Conservation (phyloP, 2,113 vertebrate species). For the Eubucco bourcierii region DNA sequence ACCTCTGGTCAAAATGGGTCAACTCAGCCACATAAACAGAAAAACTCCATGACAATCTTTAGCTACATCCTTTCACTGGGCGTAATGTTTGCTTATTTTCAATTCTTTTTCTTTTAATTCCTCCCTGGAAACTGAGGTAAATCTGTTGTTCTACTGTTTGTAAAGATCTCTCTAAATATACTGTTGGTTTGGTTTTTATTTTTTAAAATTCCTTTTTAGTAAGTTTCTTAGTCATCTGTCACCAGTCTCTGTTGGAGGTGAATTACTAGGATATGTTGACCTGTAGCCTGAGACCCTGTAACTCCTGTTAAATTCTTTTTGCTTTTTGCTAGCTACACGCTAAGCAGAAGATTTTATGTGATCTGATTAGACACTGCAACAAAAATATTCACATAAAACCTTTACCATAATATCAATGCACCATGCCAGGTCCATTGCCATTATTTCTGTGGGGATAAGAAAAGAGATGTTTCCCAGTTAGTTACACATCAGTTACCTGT, state of each 20-base stretch:
- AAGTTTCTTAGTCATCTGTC: background rate
- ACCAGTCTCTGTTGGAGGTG: background rate
- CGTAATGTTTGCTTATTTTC: background rate
- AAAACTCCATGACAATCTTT: background rate
- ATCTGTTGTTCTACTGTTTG: accelerated
- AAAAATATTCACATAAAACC: background rate
- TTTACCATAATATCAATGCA: background rate
- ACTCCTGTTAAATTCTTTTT: background rate
- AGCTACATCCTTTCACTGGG: background rate
- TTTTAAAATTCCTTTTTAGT: background rate
- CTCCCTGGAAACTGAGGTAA: background rate
- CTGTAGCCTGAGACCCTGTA: background rate
- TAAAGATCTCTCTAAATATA: background rate
- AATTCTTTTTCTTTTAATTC: background rate
- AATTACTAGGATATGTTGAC: background rate
- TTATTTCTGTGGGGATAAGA: background rate
- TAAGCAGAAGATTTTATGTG: background rate
- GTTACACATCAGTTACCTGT: background rate
- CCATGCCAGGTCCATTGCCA: background rate
- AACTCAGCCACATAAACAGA: background rate
- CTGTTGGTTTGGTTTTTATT: too few relatives aligned
- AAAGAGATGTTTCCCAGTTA: background rate
- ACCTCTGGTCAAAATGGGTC: background rate
- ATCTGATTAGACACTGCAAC: background rate
- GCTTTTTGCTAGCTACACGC: background rate